phyloP scores from a whole-genome alignment of 2,888 invertebrate genomes.

The Drosophila monieri region DNA sequence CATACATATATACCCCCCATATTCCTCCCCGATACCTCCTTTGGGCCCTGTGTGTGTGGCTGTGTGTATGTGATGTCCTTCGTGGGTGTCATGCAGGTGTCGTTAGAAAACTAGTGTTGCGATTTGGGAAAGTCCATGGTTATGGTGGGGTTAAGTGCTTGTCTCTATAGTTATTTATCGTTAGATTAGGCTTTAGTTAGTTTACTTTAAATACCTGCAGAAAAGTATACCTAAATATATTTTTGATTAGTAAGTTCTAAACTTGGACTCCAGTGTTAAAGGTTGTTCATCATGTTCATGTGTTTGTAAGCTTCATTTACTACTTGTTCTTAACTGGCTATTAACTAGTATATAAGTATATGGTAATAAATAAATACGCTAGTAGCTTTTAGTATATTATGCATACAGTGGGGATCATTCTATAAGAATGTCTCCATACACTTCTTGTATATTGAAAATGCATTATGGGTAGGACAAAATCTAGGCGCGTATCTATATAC shows the following conservation, averaged over 20 bases:
- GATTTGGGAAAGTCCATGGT: slow-evolving; percentile 73
- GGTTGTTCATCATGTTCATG: slow-evolving; percentile 52
- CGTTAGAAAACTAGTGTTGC: slow-evolving; percentile 74
- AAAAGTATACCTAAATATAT: slow-evolving; percentile 80
- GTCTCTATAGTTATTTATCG: slow-evolving; percentile 61
- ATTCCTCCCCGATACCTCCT: neutral
- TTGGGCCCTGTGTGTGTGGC: slow-evolving; percentile 68
- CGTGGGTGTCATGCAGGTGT: slow-evolving; percentile 42
- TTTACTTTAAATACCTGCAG: slow-evolving; percentile 71
- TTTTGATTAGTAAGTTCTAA: slow-evolving; percentile 80
- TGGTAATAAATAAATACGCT: slow-evolving; percentile 64
- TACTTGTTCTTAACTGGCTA: slow-evolving; percentile 67
- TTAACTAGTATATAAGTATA: slow-evolving; percentile 63
- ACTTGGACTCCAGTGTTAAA: slow-evolving; percentile 77
- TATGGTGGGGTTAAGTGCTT: slow-evolving; percentile 79
- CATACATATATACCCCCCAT: slow-evolving; percentile 63
- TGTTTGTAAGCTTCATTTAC: slow-evolving; percentile 75
- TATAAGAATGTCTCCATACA: slow-evolving; percentile 66
- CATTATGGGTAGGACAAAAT: slow-evolving; percentile 53
- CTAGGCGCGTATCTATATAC: slow-evolving; percentile 29
- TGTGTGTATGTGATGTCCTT: slow-evolving; percentile 15
- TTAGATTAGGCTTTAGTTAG: slow-evolving; percentile 38
- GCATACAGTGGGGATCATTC: slow-evolving; percentile 66
- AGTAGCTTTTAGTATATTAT: slow-evolving; percentile 54
- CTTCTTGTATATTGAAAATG: slow-evolving; percentile 67